phyloP scores from a whole-genome alignment of 2,797 vertebrate species.

The Phyllotis vaccarum region DNA sequence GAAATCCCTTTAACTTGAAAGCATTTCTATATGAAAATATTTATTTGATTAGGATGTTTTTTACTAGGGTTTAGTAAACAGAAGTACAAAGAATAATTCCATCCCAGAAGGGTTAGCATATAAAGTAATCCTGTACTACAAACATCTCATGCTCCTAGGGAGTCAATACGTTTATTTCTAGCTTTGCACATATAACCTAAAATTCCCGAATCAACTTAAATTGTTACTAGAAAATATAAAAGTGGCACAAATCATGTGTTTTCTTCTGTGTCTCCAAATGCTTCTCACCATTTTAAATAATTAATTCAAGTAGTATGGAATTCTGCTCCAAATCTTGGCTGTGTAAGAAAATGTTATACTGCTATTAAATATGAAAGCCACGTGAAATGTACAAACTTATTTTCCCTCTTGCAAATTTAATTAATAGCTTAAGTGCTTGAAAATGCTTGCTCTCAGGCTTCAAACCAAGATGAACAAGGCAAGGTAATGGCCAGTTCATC shows the following conservation, averaged over 20 bases:
- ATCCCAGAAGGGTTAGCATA: background rate
- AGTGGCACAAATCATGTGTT: conserved; percentile 33
- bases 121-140: background rate
- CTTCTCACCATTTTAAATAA: conserved; percentile 26
- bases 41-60: background rate
- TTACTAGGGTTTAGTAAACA: background rate
- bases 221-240: conserved; percentile 21
- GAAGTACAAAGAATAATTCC: background rate
- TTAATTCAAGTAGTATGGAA: background rate
- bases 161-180: background rate
- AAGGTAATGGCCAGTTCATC: background rate
- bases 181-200: background rate
- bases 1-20: conserved; percentile 30
- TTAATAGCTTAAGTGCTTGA: conserved; percentile 13
- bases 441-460: background rate
- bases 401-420: background rate
- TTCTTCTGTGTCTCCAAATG: background rate
- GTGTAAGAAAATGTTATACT: conserved; percentile 3
- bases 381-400: background rate
- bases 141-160: background rate
- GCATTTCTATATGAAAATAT: background rate
- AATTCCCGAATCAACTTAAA: background rate
- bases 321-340: conserved; percentile 48
- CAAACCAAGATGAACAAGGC: conserved; percentile 29
- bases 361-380: conserved; percentile 25